phyloP scores from a whole-genome alignment of 2,888 invertebrate species.

The Trachelus tabidus region DNA sequence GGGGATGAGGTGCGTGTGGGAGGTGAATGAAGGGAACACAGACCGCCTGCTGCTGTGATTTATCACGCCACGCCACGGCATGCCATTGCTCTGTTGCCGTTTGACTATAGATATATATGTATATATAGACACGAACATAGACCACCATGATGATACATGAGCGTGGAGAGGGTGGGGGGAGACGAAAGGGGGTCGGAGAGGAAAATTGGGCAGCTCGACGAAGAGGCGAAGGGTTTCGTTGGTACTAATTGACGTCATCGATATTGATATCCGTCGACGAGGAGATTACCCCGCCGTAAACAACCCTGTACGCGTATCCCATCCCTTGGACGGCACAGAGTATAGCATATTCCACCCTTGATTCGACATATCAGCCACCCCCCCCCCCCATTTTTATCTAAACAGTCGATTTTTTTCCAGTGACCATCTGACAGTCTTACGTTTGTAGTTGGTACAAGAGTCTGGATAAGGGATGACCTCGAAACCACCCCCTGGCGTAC shows the following conservation, averaged over 20 bases:
- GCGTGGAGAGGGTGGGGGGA: slow-evolving; percentile 17
- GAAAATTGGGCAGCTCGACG: slow-evolving; percentile 18
- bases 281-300: slow-evolving; percentile 65
- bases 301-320: slow-evolving; percentile 45
- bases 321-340: not conserved
- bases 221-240: slow-evolving; percentile 44
- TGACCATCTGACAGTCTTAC: not conserved
- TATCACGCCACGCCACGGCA: slow-evolving; percentile 56
- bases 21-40: slow-evolving; percentile 58
- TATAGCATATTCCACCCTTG: not conserved
- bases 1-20: slow-evolving; percentile 31
- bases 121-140: slow-evolving; percentile 34
- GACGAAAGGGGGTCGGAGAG: not conserved
- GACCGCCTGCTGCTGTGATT: slow-evolving; percentile 62
- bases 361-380: not conserved
- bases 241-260: slow-evolving; percentile 66
- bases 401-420: not conserved
- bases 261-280: slow-evolving; percentile 65
- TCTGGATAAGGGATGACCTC: not conserved
- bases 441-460: not conserved
- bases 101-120: not conserved
- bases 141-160: slow-evolving; percentile 61
- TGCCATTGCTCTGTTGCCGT: slow-evolving; percentile 26
- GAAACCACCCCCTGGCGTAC: not conserved
- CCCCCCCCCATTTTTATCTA: not conserved